Evolutionary conservation across 2,888 invertebrate species (phyloP).

Genomic region (Lasioglossum calceatum): DNA sequence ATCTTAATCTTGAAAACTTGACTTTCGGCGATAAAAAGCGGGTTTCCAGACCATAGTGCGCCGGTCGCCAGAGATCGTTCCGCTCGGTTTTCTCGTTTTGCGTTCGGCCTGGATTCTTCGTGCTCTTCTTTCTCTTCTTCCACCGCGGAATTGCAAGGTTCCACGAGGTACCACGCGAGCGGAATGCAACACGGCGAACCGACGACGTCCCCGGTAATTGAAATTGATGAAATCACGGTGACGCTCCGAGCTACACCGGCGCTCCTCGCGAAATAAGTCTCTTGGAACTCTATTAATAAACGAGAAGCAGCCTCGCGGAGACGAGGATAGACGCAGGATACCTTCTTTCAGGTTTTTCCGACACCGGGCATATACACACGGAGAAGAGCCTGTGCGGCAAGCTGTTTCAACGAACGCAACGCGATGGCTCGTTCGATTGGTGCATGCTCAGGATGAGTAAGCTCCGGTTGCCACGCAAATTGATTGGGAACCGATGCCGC

Average conservation of each 20-base stretch:
- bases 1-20: too few species aligned
- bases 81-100: constrained; percentile 15
- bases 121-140: not conserved
- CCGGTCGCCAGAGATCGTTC: not conserved
- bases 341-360: constrained; percentile 31
- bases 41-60: not conserved
- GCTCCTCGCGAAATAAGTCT: constrained; percentile 22
- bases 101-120: constrained; percentile 29
- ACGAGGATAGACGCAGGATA: constrained; percentile 28
- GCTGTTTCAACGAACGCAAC: constrained; percentile 28
- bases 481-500: constrained; percentile 29
- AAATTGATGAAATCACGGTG: constrained; percentile 58
- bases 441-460: constrained; percentile 21
- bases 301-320: not conserved
- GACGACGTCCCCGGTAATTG: constrained; percentile 46
- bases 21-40: too few species aligned
- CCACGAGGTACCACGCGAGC: constrained; percentile 11
- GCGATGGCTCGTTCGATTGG: not conserved
- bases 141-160: constrained; percentile 5
- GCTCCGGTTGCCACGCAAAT: constrained; percentile 33
- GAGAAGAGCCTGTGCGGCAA: not conserved
- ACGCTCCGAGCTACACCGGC: not conserved
- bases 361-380: not conserved
- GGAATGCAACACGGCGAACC: constrained; percentile 4
- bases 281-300: constrained; percentile 40